Conservation (phyloP, 2,888 invertebrate genomes). For the Acanthacorydalis orientalis region DNA sequence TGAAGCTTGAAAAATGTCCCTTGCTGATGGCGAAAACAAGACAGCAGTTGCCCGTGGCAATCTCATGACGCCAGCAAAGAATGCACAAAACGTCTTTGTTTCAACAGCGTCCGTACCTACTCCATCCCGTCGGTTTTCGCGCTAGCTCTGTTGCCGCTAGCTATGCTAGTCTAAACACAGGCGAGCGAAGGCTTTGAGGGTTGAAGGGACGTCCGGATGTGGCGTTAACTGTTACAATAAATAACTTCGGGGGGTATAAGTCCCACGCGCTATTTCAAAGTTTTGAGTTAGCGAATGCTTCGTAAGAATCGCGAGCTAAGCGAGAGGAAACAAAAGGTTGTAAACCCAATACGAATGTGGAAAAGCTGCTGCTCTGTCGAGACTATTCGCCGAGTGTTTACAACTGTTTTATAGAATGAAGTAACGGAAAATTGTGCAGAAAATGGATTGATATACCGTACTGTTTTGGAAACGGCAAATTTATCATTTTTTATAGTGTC, state of each 20-base stretch:
- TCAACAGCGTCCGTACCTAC: neutral
- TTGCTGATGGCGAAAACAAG: slow-evolving; percentile 10
- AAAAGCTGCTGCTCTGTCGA: too few relatives aligned
- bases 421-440: neutral
- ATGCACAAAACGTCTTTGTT: neutral
- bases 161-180: too few relatives aligned
- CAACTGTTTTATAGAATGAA: neutral
- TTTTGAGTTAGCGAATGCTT: slow-evolving; percentile 3
- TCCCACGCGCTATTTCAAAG: slow-evolving; percentile 4
- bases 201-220: slow-evolving; percentile 14
- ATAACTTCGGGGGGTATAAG: slow-evolving; percentile 14
- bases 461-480: too few relatives aligned
- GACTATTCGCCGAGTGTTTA: neutral
- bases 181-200: neutral
- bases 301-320: slow-evolving; percentile 2
- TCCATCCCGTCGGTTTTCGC: neutral
- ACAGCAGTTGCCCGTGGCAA: neutral
- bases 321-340: too few relatives aligned
- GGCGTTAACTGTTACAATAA: slow-evolving; percentile 20
- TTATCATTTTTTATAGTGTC: too few relatives aligned
- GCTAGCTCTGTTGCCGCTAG: too few relatives aligned
- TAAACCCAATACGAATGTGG: too few relatives aligned
- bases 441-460: neutral
- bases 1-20: slow-evolving; percentile 27
- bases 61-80: neutral